Conservation (phyloP, 2,888 invertebrate genomes). For the Boloria selene region DNA sequence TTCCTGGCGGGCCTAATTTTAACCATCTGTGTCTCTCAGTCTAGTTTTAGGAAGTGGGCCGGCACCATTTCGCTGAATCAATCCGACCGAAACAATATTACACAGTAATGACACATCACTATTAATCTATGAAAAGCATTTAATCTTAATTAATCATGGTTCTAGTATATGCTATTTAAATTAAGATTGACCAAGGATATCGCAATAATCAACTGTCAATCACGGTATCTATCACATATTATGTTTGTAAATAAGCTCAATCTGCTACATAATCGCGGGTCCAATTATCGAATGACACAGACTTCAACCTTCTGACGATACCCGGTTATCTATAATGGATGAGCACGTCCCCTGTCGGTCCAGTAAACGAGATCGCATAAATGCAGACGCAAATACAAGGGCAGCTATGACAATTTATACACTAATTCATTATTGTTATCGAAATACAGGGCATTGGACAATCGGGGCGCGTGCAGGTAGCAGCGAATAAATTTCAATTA, state of each 20-base stretch:
- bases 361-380: constrained; percentile 76
- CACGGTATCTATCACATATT: constrained; percentile 69
- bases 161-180: constrained; percentile 64
- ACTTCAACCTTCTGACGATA: constrained; percentile 63
- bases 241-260: constrained; percentile 68
- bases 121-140: constrained; percentile 16
- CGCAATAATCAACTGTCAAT: constrained; percentile 67
- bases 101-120: constrained; percentile 13
- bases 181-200: constrained; percentile 63
- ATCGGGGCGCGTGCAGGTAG: constrained; percentile 54
- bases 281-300: constrained; percentile 81
- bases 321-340: constrained; percentile 79
- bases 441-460: constrained; percentile 49
- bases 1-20: constrained; percentile 80
- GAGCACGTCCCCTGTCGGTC: constrained; percentile 75
- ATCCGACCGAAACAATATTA: constrained; percentile 49
- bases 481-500: constrained; percentile 76
- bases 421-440: constrained; percentile 63
- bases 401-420: constrained; percentile 55
- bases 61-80: constrained; percentile 65
- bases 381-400: constrained; percentile 64
- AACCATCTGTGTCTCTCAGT: constrained; percentile 80
- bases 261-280: constrained; percentile 59
- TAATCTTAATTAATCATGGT: constrained; percentile 46
- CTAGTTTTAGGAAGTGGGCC: constrained; percentile 81